Percentiles rank a stretch among this genome's conserved stretches.
These are phyloP conservation scores for Amphipoea lucens DNA, from an alignment of 2,888 invertebrate species.

Conservation along the genomic window DNA sequence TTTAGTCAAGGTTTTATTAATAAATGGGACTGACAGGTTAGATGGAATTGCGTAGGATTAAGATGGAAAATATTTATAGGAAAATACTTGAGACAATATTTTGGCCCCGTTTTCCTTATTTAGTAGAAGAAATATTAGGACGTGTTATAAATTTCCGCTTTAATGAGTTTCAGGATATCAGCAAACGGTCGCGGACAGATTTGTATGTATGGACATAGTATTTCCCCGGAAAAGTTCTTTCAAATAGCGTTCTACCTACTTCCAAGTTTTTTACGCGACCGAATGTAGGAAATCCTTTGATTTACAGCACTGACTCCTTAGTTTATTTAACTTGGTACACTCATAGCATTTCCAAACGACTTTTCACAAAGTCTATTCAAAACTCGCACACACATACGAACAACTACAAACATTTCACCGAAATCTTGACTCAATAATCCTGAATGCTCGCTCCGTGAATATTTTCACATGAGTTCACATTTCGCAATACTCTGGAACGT, in stretches of 20 bases:
- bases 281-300: background rate
- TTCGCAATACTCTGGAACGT: conserved; percentile 21
- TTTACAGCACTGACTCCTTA: too few species aligned
- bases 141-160: conserved; percentile 8
- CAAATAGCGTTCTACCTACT: background rate
- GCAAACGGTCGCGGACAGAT: background rate
- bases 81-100: conserved; percentile 1
- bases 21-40: background rate
- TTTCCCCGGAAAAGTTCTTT: background rate
- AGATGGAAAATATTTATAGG: conserved; percentile 13
- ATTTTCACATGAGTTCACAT: conserved; percentile 55
- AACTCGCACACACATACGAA: background rate
- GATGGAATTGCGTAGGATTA: conserved; percentile 21
- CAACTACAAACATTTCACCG: conserved; percentile 7
- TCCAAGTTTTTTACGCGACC: background rate
- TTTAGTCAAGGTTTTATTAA: conserved; percentile 8
- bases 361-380: conserved; percentile 28
- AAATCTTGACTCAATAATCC: conserved; percentile 44
- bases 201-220: background rate
- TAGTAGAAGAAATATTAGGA: conserved; percentile 1
- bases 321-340: conserved; percentile 6
- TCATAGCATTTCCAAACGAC: background rate
- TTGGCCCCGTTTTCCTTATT: conserved; percentile 30
- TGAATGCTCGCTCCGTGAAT: conserved; percentile 40
- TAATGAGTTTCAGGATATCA: background rate